Base-by-base conservation (phyloP, 2,113 vertebrate genomes). In the Benitochromis conjunctus region DNA sequence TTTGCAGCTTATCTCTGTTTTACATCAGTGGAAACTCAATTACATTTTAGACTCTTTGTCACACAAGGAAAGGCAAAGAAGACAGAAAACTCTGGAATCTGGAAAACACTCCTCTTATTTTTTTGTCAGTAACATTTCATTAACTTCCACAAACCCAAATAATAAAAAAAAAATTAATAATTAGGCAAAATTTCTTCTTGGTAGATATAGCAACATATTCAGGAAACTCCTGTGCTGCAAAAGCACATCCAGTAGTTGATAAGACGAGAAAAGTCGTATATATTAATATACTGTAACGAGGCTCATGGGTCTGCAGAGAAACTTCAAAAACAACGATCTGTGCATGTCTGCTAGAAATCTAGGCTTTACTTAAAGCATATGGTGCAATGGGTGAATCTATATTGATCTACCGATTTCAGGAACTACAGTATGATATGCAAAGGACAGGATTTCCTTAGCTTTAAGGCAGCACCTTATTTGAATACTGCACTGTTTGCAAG, bases 401-500 rank as follows among this genome's bases (percentile, higher is more conserved):
- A 55, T 58, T 3, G 16, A 9, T 51, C 76, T 38, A 80, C 1
- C 18, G 9, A 69, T 71, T 51, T n/a, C 16, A 64, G n/a, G 6
- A 41, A 14, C n/a, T 36, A 19, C 31, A 79, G 46, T 9, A 13
- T n/a, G 11, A 24, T 4, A 10, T 53, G 76, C 41, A 14, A 34
- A 53, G 58, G 80, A 54, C 86, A 82, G 86, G 86, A 92, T 85
- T 82, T 92, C 86, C 88, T 93, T 7, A 9, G 38, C 31, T 76
- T 85, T 14, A 41, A 64, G 18, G 21, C 38, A 41, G 46, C 60
- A 34, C 60, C 81, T 84, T 36, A 93, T 94, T 94, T 91, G 88
- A 89, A 92, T 91, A 60, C 38, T 91, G 84, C 90, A 81, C 14
- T 7, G 76, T 92, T 90, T 92, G 88, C 89, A 91, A 89, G 90